Percentiles rank a stretch among this genome's conserved stretches.
Conservation (phyloP, 2,113 vertebrate species). For the Callipepla californica region DNA sequence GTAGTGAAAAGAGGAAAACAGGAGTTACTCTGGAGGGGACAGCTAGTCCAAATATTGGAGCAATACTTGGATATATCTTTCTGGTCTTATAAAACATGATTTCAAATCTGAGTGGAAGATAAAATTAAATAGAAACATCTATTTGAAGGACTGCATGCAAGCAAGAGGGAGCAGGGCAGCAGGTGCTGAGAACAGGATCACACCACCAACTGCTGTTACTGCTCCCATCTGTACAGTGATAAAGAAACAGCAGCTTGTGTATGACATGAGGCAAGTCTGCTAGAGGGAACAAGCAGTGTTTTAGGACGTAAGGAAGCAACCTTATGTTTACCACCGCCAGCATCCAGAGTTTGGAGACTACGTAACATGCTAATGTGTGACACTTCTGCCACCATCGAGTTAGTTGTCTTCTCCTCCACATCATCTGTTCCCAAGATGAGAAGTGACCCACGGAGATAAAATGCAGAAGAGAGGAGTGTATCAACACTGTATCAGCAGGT, state of each 20-base stretch:
- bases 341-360: not conserved
- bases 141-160: not conserved
- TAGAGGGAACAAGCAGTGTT: accelerated
- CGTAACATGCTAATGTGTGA: not conserved
- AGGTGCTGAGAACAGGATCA: accelerated
- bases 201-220: not conserved
- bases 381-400: not conserved
- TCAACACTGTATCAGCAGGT: not conserved
- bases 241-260: not conserved
- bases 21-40: not conserved
- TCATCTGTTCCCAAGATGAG: not conserved
- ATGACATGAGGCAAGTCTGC: not conserved
- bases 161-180: not conserved
- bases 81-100: not conserved
- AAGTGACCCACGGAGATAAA: not conserved
- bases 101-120: not conserved
- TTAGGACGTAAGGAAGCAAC: not conserved
- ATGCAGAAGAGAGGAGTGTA: not conserved
- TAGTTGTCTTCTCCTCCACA: not conserved
- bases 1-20: not conserved
- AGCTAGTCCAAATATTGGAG: not conserved
- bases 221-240: not conserved
- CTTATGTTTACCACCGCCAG: not conserved
- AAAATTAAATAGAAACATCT: not conserved
- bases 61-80: not conserved